Base-by-base conservation (phyloP, 1,140 invertebrate genomes). In the Lucilia cuprina region DNA sequence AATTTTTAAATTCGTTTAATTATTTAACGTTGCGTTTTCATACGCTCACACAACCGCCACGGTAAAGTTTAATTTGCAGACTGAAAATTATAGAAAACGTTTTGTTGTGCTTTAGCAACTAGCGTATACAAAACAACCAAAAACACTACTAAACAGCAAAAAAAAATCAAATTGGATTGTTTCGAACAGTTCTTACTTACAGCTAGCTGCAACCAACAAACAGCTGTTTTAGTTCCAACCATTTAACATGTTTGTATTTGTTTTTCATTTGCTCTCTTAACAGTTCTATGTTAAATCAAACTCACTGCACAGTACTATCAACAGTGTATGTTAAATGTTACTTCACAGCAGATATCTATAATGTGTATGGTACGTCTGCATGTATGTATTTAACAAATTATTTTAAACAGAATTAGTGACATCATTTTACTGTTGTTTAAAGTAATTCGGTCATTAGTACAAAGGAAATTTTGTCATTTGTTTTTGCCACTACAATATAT, bases 11-110 rank as follows among this genome's bases (percentile, higher is more conserved):
- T 78, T 78, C 75, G 65, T 82, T 84, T 55, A 60, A 70, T 74
- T 50, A 70, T 74, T 50, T 25, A 35, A 17, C 5, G 47, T n/a
- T 21, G 49, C 83, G 83, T 78, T 60, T 41, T 34, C 14, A 4
- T 78, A 78, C 35, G 35, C 77, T 34, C 35, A 84, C 14, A 47
- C 75, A 84, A 84, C 75, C 83, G 50, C 60, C 49, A 65, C 55
- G 30, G 49, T 80, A 78, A 70, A 60, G 83, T 78, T 82, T 82
- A 77, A 80, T 84, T 84, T 84, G 75, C 83, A 84, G 83, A 84
- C 83, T 84, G 83, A 84, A 84, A 34, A 3, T 70, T 21, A 70
- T 70, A 21, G 8, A 21, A n/a, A 19, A 19, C 65, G 2, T 70
- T 70, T 70, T 70, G 65, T 70, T 70, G 65, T 70, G 65, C 19